These are phyloP conservation scores for Caenorhabditis sp. DNA, from an alignment of 2,888 invertebrate genomes.

Conservation along the genomic window DNA sequence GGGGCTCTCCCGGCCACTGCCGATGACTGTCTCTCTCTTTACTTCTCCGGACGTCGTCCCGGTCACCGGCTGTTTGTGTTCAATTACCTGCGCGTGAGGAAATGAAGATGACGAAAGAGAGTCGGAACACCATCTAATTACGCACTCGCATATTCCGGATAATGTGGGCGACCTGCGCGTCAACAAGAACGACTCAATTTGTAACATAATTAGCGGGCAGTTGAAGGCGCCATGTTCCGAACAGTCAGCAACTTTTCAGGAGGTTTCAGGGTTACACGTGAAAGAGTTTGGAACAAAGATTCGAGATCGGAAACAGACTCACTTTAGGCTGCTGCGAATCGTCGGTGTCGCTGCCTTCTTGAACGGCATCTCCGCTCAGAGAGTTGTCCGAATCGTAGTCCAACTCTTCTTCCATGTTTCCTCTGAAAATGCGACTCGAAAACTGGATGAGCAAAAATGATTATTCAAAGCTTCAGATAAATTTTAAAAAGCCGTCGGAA, in stretches of 20 bases:
- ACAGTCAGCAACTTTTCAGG: too few relatives aligned
- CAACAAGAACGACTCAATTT: constrained; percentile 47
- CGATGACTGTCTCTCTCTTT: constrained; percentile 26
- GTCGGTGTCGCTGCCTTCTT: too few relatives aligned
- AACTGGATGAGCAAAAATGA: too few relatives aligned
- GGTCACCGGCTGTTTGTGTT: constrained; percentile 46
- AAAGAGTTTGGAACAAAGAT: too few relatives aligned
- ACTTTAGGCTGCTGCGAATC: too few relatives aligned
- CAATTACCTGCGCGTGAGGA: constrained; percentile 48
- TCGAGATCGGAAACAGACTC: constrained; percentile 7
- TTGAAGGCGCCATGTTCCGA: constrained; percentile 2
- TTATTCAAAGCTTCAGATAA: too few relatives aligned
- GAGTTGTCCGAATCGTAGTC: too few relatives aligned
- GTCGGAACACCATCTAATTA: constrained; percentile 45
- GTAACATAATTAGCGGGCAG: constrained; percentile 36
- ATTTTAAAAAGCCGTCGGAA: too few relatives aligned
- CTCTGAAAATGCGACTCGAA: too few relatives aligned
- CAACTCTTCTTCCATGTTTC: too few relatives aligned
- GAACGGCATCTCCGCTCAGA: too few relatives aligned
- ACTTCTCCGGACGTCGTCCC: constrained; percentile 47
- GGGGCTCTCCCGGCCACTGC: constrained; percentile 39
- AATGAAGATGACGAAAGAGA: constrained; percentile 30
- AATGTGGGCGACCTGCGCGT: constrained; percentile 28
- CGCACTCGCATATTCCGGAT: constrained; percentile 39
- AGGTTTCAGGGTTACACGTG: too few relatives aligned